Evolutionary conservation across 2,888 invertebrate species (phyloP).

Genomic region (Biston betularia): DNA sequence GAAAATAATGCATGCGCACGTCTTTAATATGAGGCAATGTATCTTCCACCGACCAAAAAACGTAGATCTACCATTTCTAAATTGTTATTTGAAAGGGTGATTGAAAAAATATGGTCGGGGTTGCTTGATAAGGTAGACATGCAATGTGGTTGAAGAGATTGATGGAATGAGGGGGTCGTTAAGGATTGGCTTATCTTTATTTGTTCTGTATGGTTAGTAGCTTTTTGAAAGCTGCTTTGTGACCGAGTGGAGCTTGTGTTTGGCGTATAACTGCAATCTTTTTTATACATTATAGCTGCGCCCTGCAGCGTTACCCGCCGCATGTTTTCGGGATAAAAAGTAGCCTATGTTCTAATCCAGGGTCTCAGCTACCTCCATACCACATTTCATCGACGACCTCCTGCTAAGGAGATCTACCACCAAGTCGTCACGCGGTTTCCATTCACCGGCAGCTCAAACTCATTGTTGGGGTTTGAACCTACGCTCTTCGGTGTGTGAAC

Average conservation of each 20-base stretch:
- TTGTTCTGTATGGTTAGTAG: constrained; percentile 3
- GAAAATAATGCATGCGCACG: constrained; percentile 36
- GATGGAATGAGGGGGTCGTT: constrained; percentile 16
- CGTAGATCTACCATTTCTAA: constrained; percentile 20
- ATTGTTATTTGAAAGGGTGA: constrained; percentile 24
- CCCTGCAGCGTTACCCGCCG: no score
- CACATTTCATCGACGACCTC: no score
- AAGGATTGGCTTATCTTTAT: constrained; percentile 11
- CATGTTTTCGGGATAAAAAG: not conserved
- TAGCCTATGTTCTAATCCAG: no score
- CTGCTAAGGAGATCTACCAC: no score
- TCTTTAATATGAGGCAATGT: constrained; percentile 34
- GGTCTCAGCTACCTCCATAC: no score
- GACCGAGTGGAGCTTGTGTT: constrained; percentile 1
- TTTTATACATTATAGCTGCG: not conserved
- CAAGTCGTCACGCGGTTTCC: no score
- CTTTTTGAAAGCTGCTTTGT: not conserved
- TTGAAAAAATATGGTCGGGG: constrained; percentile 26
- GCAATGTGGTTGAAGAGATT: constrained; percentile 26
- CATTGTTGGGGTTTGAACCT: no score
- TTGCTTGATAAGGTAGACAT: constrained; percentile 24
- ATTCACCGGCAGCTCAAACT: no score
- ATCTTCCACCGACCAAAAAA: constrained; percentile 24
- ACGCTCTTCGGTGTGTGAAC: no score
- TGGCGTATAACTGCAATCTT: not conserved